Conservation (phyloP, 2,797 vertebrate genomes). For the Ctenopoma multispine region DNA sequence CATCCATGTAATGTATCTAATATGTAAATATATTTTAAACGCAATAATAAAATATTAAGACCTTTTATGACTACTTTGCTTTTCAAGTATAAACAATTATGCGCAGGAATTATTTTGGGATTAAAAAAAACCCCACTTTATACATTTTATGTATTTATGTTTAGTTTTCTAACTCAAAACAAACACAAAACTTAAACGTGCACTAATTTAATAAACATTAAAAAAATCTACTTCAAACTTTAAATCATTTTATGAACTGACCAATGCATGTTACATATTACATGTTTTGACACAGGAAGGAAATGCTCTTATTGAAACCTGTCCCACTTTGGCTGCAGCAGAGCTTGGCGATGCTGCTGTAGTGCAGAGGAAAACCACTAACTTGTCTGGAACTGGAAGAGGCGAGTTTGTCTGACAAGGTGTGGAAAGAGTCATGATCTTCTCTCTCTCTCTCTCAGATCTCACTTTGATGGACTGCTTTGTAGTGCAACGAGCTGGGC, state of each 20-base stretch:
- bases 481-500: conserved; percentile 78
- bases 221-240: neutral
- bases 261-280: neutral
- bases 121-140: no score
- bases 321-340: conserved; percentile 29
- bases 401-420: conserved; percentile 79
- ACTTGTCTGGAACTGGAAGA: conserved; percentile 60
- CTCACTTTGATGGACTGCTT: conserved; percentile 82
- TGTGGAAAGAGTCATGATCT: conserved; percentile 83
- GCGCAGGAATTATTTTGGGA: no score
- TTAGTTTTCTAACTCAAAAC: neutral
- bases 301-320: conserved; percentile 19
- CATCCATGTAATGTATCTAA: no score
- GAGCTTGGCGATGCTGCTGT: conserved; percentile 42
- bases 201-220: neutral
- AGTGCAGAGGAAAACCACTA: conserved; percentile 52
- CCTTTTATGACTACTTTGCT: neutral
- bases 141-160: no score
- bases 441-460: conserved; percentile 79
- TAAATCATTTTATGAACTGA: neutral
- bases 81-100: neutral
- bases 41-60: neutral
- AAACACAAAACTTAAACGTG: neutral
- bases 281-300: neutral
- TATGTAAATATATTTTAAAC: neutral